Evolutionary conservation across 2,797 vertebrate species (phyloP), one percentile per base, ranked within the genome.

Genomic region (Emys orbicularis): DNA sequence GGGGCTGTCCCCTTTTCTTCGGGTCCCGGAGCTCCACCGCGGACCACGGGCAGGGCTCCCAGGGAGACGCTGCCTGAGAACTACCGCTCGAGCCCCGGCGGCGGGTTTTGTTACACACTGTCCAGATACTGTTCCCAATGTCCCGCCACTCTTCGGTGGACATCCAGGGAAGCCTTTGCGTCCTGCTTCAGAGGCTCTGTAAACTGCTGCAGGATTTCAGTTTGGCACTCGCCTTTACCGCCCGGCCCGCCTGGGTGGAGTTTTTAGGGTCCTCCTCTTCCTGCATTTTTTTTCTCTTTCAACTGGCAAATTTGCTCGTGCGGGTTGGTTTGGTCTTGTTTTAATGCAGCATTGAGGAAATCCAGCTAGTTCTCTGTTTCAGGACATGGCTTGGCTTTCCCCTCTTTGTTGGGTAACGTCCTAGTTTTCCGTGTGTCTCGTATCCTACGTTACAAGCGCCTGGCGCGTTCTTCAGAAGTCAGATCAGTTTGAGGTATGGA

Each of bases 401-500:
- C 44, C 72, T 90, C 23, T 65, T 79, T 29, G 61, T 85, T 74
- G 65, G 44, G 56, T 89, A 92, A 65, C 53, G 74, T 81, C 31
- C 49, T 47, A 18, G 50, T 83, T 84, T 37, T 41, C 25, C 56
- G 25, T 61, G 29, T 83, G 79, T 74, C 74, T 31, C 54, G 50
- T 84, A 86, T 54, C n/a, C 54, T 76, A 47, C 47, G 54, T 90
- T 79, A 34, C 77, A 91, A 61, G 57, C 68, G 27, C 56, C 76
- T 83, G 89, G 84, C 88, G 80, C 61, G 53, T 83, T 81, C 79
- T 89, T 86, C 50, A 74, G 49, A 86, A 74, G 61, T 76, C 53
- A 31, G 76, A 61, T 81, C 89, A 57, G 92, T 90, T 89, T 65
- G 90, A 92, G 81, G 85, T 79, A 88, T 89, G 76, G 82, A 81